Base-by-base conservation (phyloP, 2,113 vertebrate genomes). In the Eudorcas thomsonii region DNA sequence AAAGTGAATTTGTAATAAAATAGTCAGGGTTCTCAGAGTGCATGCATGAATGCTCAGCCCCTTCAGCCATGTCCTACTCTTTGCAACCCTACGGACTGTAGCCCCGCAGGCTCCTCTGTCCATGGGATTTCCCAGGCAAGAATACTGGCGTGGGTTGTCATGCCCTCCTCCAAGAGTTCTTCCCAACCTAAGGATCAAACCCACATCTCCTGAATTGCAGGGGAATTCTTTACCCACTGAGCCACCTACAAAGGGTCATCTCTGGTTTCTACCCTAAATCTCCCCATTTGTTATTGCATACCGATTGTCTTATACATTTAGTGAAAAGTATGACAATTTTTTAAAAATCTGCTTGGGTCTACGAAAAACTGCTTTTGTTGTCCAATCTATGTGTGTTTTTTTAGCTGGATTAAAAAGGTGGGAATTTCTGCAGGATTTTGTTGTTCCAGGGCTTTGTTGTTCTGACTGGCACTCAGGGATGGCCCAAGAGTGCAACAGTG, bases 1-100 rank as follows among this genome's bases (percentile, higher is more conserved):
- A 89, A 96, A 97, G 98, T 97, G 96, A 98, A 94, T 98, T 95
- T 97, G 86, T 89, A 97, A 90, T 96, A 96, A 98, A 96, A 91
- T 80, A 97, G 88, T 85, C 92, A 74, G 80, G 62, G 88, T n/a
- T 97, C 88, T 96, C 94, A 80, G 59, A 94, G 93, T 93, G 88
- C 89, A 15, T 26, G 12, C 39, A 43, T 26, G 71, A 13, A 15
- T 77, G 71, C 23, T 77, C 21, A 43, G 23, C 14, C 23, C 11
- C 71, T 77, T 77, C 39, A 77, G 39, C 13, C 0, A 0, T 43
- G 12, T 43, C 39, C 39, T 3, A 7, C 71, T 43, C 39, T 77
- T 77, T 77, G 23, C 6, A 25, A 43, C 39, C 36, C 71, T 43
- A 15, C 0, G 23, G 23, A 14, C 71, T 14, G 12, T 43, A 7